These are phyloP conservation scores for Otocyon megalotis DNA, from an alignment of 2,113 vertebrate genomes.

Conservation along the genomic window DNA sequence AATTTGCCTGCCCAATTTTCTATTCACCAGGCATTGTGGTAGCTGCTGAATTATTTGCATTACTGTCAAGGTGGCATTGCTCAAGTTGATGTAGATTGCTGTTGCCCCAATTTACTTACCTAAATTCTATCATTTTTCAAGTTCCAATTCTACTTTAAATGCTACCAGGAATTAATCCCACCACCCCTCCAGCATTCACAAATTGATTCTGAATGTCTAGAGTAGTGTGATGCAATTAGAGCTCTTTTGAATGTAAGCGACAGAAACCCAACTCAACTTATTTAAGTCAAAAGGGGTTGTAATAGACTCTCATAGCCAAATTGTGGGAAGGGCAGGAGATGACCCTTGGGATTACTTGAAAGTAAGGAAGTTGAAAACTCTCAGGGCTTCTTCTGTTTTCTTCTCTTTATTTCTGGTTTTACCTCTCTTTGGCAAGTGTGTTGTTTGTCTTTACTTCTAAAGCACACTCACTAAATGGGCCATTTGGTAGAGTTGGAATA, in stretches of 20 bases:
- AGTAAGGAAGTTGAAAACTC: not conserved
- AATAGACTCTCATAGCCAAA: not conserved
- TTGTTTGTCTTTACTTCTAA: not conserved
- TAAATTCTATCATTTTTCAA: not conserved
- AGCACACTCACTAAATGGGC: not conserved
- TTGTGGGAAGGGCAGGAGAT: not conserved
- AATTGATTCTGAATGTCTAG: not conserved
- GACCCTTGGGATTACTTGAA: not conserved
- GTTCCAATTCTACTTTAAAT: conserved; percentile 10
- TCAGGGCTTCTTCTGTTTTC: not conserved
- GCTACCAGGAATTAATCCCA: not conserved
- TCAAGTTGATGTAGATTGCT: not conserved
- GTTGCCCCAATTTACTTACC: not conserved
- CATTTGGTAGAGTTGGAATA: not conserved
- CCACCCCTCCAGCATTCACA: not conserved
- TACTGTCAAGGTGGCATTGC: not conserved
- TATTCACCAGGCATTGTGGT: not conserved
- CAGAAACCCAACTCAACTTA: not conserved
- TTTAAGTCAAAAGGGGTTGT: not conserved
- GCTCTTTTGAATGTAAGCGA: not conserved
- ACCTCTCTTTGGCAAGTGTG: not conserved
- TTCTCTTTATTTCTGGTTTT: not conserved
- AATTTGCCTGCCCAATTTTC: not conserved
- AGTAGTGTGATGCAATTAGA: not conserved
- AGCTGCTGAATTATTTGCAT: not conserved